These are phyloP conservation scores for Hexactinellida sp. DNA, from an alignment of 37 sponge, comb jelly and placozoan genomes.

Conservation along the genomic window DNA sequence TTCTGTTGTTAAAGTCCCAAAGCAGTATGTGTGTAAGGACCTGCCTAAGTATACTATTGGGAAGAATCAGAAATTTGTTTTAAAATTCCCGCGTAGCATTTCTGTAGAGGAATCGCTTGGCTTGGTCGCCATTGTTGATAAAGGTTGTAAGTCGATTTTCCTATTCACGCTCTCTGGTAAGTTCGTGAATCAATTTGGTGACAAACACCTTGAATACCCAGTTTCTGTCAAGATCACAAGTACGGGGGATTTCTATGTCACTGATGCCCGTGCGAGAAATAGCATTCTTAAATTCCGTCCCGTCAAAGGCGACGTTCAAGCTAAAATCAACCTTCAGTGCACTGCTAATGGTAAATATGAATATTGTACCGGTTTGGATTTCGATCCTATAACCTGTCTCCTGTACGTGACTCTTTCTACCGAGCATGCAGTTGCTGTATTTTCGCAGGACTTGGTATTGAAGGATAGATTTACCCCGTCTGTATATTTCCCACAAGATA, in stretches of 20 bases:
- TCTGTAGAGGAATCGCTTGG: background rate
- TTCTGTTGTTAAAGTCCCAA: background rate
- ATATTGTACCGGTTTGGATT: background rate
- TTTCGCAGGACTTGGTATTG: background rate
- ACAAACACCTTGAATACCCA: background rate
- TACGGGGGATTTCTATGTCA: background rate
- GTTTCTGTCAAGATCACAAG: background rate
- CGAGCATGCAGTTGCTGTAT: background rate
- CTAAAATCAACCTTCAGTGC: background rate
- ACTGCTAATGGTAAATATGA: background rate
- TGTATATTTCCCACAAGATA: conserved; percentile 5
- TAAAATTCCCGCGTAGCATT: background rate
- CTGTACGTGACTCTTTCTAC: background rate
- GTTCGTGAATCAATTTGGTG: background rate
- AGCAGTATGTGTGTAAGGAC: background rate
- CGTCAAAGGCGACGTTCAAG: background rate
- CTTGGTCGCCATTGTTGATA: background rate
- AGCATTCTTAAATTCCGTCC: background rate
- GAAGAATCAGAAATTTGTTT: background rate
- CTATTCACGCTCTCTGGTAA: background rate
- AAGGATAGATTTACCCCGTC: background rate
- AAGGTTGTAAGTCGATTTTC: background rate
- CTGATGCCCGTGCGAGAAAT: background rate
- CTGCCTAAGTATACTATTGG: background rate
- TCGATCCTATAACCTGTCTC: background rate